Evolutionary conservation across 2,888 invertebrate species (phyloP).

Genomic region (Diogma glabrata): DNA sequence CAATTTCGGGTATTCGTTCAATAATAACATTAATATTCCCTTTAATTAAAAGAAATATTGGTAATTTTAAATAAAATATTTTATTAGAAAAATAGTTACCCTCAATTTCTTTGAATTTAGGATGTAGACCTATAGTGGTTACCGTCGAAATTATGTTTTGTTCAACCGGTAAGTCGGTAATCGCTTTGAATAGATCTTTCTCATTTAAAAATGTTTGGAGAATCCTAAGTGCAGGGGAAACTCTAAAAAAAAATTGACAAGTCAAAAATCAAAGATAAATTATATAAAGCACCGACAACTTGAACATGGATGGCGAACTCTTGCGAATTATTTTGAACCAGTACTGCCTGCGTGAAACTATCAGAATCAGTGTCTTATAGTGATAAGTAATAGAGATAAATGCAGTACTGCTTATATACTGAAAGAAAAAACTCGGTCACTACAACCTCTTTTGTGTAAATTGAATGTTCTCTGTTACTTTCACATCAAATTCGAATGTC

Average conservation of each 20-base stretch:
- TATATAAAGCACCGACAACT: too few species aligned
- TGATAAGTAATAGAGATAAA: too few species aligned
- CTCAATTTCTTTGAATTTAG: constrained; percentile 30
- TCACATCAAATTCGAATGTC: too few species aligned
- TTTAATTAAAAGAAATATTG: constrained; percentile 17
- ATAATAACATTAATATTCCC: constrained; percentile 28
- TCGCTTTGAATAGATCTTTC: constrained; percentile 28
- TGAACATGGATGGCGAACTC: too few species aligned
- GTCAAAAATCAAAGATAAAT: too few species aligned
- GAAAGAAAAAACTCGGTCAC: too few species aligned
- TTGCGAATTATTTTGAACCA: too few species aligned
- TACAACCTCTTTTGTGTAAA: too few species aligned
- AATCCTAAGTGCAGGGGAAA: constrained; percentile 34
- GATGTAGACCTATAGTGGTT: constrained; percentile 31
- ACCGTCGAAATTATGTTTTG: constrained; percentile 32
- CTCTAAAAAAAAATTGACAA: constrained; percentile 19
- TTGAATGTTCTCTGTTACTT: too few species aligned
- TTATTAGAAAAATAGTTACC: constrained; percentile 21
- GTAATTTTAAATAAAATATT: constrained; percentile 11
- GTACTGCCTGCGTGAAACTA: too few species aligned
- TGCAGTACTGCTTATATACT: too few species aligned
- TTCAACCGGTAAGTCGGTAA: constrained; percentile 32
- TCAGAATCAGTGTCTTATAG: too few species aligned
- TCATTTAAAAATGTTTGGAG: constrained; percentile 34
- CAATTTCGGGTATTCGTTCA: constrained; percentile 28